Base-by-base conservation (phyloP, 2,888 invertebrate species). In the Prenolepis imparis region DNA sequence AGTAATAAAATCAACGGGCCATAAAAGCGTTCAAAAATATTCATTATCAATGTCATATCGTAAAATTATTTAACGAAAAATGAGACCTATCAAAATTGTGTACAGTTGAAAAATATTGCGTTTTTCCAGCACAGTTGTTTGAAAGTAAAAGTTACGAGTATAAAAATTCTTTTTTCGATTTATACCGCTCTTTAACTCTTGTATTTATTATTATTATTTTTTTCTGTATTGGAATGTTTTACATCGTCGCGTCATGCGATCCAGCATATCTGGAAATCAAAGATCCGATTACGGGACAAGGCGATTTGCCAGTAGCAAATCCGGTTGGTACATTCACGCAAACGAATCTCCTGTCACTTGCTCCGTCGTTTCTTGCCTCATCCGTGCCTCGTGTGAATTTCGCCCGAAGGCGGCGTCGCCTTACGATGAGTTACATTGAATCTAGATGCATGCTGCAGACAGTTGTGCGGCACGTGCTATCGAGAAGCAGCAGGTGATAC, bases 391-490 rank as follows among this genome's bases (percentile, higher is more conserved):
- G 39, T 57, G 39, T 41, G n/a, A 67, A 39, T 67, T 57, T 41
- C 39, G 55, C 68, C 68, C 41, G 68, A n/a, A n/a, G 67, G 67
- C 21, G 64, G 64, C 77, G 12, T 68, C 41, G 68, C 68, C 55
- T 75, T 75, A 36, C 36, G 61, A 61, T 32, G 18, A 18, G 48
- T 64, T 63, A 44, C 63, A 48, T 44, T 44, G 64, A 75, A 75
- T 75, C 64, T 75, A 24, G 48, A 24, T 48, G 36, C 48, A 36
- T 48, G 21, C 64, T 48, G 21, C 64, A n/a, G n/a, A 52, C 52
- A 48, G 32, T 61, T 64, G 64, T 44, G 32, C 28, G 39, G 55
- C 77, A 28, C 68, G 77, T 77, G 68, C 68, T 77, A 68, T 41
- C 15, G 41, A 12, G 64, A 64, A 64, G 67, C 52, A 55, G 63